Evolutionary conservation across 2,797 vertebrate genomes (phyloP).

Genomic region (Prunella strophiata): DNA sequence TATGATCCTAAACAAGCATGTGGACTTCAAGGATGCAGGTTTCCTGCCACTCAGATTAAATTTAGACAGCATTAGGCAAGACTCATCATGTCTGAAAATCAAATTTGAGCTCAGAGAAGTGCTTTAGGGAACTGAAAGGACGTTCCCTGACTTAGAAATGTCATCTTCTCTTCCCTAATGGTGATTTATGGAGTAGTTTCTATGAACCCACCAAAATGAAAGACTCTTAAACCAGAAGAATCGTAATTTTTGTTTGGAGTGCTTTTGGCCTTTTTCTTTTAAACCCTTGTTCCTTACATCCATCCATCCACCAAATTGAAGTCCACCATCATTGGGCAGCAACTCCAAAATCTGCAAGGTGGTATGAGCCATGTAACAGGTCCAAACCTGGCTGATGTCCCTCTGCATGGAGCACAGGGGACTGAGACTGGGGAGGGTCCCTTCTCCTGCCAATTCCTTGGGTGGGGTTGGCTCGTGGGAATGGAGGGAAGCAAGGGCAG

Average conservation of each 20-base stretch:
- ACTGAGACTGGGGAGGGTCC: background rate
- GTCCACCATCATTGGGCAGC: background rate
- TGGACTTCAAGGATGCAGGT: background rate
- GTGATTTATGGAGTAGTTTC: background rate
- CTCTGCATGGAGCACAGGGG: accelerated
- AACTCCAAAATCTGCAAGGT: background rate
- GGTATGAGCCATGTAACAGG: accelerated
- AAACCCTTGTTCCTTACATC: background rate
- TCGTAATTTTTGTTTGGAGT: background rate
- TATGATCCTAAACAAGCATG: background rate
- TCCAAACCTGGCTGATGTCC: background rate
- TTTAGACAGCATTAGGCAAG: background rate
- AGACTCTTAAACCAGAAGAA: background rate
- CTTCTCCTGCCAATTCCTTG: background rate
- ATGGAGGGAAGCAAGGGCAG: background rate
- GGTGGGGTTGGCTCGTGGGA: accelerated
- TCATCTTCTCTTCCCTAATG: background rate
- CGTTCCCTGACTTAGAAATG: background rate
- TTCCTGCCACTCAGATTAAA: background rate
- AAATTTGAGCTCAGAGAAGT: background rate
- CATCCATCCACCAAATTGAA: background rate
- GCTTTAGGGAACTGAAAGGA: background rate
- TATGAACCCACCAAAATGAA: background rate
- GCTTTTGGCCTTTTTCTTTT: background rate
- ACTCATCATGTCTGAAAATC: background rate